Conservation (phyloP, 2,888 invertebrate genomes). For the Drosophila falleni region DNA sequence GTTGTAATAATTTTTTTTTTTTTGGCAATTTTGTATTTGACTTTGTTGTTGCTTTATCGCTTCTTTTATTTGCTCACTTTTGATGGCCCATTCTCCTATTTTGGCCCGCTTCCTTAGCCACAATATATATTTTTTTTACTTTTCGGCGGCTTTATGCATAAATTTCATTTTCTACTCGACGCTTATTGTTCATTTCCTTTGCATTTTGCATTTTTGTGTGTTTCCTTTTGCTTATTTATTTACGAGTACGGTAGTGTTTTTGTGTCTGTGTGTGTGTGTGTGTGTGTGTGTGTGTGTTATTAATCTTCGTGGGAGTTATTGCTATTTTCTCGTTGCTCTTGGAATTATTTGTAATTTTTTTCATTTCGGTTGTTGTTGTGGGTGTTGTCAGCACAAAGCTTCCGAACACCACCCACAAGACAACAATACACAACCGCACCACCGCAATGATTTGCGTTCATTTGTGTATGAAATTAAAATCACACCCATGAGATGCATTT, state of each 20-base stretch:
- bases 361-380: constrained; percentile 8
- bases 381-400: constrained; percentile 34
- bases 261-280: constrained; percentile 38
- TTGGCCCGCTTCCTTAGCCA: constrained; percentile 34
- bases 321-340: constrained; percentile 61
- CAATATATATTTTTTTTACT: constrained; percentile 5
- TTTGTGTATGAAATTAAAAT: constrained; percentile 86
- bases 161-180: constrained; percentile 72
- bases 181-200: constrained; percentile 69
- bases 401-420: constrained; percentile 5
- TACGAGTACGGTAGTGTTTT: constrained; percentile 40
- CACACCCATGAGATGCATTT: constrained; percentile 84
- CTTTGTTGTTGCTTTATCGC: constrained; percentile 44
- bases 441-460: constrained; percentile 77
- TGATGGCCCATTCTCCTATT: constrained; percentile 68
- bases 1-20: not conserved
- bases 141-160: constrained; percentile 65
- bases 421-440: constrained; percentile 5
- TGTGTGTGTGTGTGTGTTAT: no score
- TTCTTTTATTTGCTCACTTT: constrained; percentile 59
- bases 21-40: constrained; percentile 21
- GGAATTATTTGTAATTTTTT: constrained; percentile 55
- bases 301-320: constrained; percentile 84
- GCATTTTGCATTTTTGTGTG: constrained; percentile 61
- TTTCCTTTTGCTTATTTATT: constrained; percentile 62